Evolutionary conservation across 2,888 invertebrate genomes (phyloP), one percentile per base, ranked within the genome.

Genomic region (Mythimna pallens): DNA sequence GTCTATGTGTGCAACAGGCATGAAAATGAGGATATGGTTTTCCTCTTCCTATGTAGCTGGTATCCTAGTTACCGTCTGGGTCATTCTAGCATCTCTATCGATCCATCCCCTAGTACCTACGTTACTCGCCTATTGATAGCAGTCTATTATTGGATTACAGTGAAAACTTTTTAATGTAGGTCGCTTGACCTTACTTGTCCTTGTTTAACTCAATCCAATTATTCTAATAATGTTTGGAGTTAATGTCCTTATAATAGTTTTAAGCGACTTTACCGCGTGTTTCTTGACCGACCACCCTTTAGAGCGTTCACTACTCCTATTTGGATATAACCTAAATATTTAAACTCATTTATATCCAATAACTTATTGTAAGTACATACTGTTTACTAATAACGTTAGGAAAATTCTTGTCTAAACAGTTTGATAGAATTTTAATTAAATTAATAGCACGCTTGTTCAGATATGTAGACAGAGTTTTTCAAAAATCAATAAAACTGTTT

Each of bases 1-100:
- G 47, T 43, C n/a, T 36, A 22, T 34, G 20, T 30, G 30, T 80
- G 73, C 77, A 80, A 73, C 77, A 80, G 80, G 64, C 77, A 12
- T 30, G 36, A 50, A 69, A 57, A 78, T 61, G 36, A 55, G 50
- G 59, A 65, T 67, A 30, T 57, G 0, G 12, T 57, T n/a, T 64
- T 64, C 59, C 20, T 10, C n/a, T 64, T 40, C 12, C 20, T 22
- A 8, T 36, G 4, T 50, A 34, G 2, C 17, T 54, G 8, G 25
- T 34, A 22, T 47, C 54, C 25, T 54, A 47, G 40, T 14, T 12
- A 12, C 4, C 17, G 12, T 14, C 22, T 62, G 17, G 10, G 25
- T 17, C 2, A 58, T 34, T 25, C 30, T 17, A 30, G 3, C 0
- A 17, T 57, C 25, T 57, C 8, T 66, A 74, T 59, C 25, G 74